Conservation (phyloP, 2,797 vertebrate genomes). For the Microctenopoma stevenorrisi region DNA sequence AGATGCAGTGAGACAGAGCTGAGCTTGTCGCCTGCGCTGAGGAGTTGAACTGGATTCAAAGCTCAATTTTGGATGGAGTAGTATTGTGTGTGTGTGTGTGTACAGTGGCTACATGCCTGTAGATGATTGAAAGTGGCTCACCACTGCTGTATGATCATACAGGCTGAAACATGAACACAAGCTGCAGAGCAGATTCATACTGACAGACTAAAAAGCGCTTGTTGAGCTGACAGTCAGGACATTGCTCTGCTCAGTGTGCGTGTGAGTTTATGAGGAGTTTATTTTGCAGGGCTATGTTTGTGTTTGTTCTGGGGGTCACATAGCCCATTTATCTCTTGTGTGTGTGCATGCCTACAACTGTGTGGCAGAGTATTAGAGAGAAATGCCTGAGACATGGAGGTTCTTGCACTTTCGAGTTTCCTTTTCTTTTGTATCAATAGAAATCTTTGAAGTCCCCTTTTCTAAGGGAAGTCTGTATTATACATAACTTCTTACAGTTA, state of each 20-base stretch:
- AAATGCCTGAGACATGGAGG: slow-evolving; percentile 9
- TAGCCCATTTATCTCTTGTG: slow-evolving; percentile 38
- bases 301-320: slow-evolving; percentile 56
- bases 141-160: slow-evolving; percentile 60
- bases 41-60: slow-evolving; percentile 58
- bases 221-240: slow-evolving; percentile 31
- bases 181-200: slow-evolving; percentile 64
- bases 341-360: slow-evolving; percentile 18
- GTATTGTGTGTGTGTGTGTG: slow-evolving; percentile 15
- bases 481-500: slow-evolving; percentile 18
- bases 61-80: slow-evolving; percentile 32
- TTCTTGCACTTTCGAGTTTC: not conserved
- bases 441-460: not conserved
- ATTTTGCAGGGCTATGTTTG: slow-evolving; percentile 62
- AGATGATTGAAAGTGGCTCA: slow-evolving; percentile 55
- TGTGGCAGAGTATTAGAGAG: not conserved
- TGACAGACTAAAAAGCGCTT: slow-evolving; percentile 62
- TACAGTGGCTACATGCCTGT: slow-evolving; percentile 46
- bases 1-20: slow-evolving; percentile 21
- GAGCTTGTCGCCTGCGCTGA: slow-evolving; percentile 41
- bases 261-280: slow-evolving; percentile 46
- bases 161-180: slow-evolving; percentile 77
- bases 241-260: slow-evolving; percentile 34
- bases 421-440: not conserved
- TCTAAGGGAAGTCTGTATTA: not conserved